A percentile compares a stretch with the other conserved stretches of the same genome.
Evolutionary conservation across 2,888 invertebrate genomes (phyloP).

Genomic region (Pachliopta kotzebuea): DNA sequence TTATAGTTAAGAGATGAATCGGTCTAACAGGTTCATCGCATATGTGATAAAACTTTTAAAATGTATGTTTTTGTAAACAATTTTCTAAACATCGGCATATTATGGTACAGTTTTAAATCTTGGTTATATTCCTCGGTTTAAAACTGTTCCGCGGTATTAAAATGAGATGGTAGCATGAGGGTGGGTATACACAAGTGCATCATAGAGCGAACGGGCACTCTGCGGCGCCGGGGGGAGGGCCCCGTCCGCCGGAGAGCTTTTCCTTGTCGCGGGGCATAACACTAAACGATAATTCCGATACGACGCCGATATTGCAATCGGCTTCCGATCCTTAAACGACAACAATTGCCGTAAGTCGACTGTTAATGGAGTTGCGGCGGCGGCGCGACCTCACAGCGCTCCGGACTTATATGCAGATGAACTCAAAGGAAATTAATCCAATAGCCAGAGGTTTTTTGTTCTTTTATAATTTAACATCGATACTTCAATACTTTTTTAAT

Average conservation of each 20-base stretch:
- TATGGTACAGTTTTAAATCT: not conserved
- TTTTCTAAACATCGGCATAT: too few relatives aligned
- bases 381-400: conserved; percentile 23
- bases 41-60: too few relatives aligned
- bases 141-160: not conserved
- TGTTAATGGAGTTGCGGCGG: conserved; percentile 60
- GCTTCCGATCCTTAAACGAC: conserved; percentile 68
- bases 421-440: not conserved
- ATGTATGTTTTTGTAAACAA: too few relatives aligned
- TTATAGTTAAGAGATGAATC: too few relatives aligned
- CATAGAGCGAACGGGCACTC: conserved; percentile 44
- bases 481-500: not conserved
- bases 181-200: conserved; percentile 43
- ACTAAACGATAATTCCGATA: conserved; percentile 75
- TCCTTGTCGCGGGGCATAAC: conserved; percentile 76
- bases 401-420: conserved; percentile 27
- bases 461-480: not conserved
- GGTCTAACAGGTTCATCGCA: too few relatives aligned
- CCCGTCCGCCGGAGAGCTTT: conserved; percentile 64
- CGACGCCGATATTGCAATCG: conserved; percentile 51
- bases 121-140: not conserved
- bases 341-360: conserved; percentile 68
- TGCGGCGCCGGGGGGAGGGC: conserved; percentile 47
- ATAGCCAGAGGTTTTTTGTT: not conserved
- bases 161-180: conserved; percentile 18